Percentiles rank a stretch among this genome's conserved stretches.
Conservation (phyloP, 2,113 vertebrate species). For the Puma concolor region DNA sequence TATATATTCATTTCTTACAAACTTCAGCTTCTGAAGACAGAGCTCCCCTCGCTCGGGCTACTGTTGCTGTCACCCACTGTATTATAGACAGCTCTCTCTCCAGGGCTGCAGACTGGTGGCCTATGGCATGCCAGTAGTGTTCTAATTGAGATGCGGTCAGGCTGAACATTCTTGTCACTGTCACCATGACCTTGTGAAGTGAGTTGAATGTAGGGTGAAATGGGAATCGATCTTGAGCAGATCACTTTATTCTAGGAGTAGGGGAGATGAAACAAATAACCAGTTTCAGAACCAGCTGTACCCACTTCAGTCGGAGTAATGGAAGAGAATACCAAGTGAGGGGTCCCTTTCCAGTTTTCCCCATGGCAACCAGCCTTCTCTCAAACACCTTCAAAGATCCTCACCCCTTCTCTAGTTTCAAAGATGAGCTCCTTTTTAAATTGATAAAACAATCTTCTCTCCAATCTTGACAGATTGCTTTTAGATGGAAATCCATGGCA, state of each 20-base stretch:
- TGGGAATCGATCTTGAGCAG: not conserved
- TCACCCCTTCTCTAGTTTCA: not conserved
- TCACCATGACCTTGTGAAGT: fast-evolving
- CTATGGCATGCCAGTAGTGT: too few relatives aligned
- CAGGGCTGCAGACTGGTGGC: not conserved
- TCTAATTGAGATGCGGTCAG: not conserved
- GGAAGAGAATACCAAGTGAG: not conserved
- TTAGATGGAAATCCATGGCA: not conserved
- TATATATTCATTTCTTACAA: not conserved
- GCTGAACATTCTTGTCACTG: not conserved
- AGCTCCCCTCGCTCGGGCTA: not conserved
- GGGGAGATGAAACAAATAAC: not conserved
- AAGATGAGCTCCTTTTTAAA: not conserved
- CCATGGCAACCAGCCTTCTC: not conserved
- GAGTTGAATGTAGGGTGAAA: not conserved
- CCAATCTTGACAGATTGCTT: not conserved
- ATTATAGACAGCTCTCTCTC: not conserved
- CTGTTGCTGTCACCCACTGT: not conserved
- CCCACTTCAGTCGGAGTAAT: not conserved
- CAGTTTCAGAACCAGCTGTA: not conserved
- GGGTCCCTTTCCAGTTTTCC: not conserved
- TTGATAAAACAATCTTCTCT: not conserved
- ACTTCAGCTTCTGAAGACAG: not conserved
- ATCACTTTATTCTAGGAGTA: not conserved
- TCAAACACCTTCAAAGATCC: not conserved